These are phyloP conservation scores for Drosophila histrio DNA, from an alignment of 2,888 invertebrate genomes.

Conservation along the genomic window DNA sequence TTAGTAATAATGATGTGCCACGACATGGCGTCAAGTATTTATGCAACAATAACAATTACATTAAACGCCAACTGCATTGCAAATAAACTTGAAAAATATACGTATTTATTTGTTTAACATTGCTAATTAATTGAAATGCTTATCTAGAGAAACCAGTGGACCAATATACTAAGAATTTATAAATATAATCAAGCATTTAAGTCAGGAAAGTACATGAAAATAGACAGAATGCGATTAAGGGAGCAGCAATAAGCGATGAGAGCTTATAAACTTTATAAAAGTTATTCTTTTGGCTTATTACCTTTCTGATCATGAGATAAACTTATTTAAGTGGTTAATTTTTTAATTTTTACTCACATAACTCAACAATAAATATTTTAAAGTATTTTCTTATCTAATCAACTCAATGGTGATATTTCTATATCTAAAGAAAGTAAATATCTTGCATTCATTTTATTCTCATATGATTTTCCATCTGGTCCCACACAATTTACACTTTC, in stretches of 20 bases:
- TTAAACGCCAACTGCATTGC: slow-evolving; percentile 52
- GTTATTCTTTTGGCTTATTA: not conserved
- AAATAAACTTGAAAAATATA: slow-evolving; percentile 45
- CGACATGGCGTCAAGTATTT: slow-evolving; percentile 75
- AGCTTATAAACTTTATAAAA: not conserved
- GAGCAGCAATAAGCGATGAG: not conserved
- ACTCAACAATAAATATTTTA: no score
- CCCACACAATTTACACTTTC: slow-evolving; percentile 42
- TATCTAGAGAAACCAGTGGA: slow-evolving; percentile 5
- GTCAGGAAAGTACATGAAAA: not conserved
- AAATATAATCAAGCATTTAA: not conserved
- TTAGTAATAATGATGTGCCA: slow-evolving; percentile 73
- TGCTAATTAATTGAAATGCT: slow-evolving; percentile 37
- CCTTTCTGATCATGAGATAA: no score
- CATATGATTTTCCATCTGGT: not conserved
- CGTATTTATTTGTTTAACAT: slow-evolving; percentile 46
- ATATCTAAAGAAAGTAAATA: no score
- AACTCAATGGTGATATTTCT: no score
- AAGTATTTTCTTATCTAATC: no score
- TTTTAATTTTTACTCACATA: no score
- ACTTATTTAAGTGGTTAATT: no score
- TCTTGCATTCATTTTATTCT: not conserved
- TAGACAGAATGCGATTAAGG: not conserved
- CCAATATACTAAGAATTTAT: not conserved
- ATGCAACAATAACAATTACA: slow-evolving; percentile 72